phyloP scores from a whole-genome alignment of 1,140 invertebrate species.

The Atta colombica region DNA sequence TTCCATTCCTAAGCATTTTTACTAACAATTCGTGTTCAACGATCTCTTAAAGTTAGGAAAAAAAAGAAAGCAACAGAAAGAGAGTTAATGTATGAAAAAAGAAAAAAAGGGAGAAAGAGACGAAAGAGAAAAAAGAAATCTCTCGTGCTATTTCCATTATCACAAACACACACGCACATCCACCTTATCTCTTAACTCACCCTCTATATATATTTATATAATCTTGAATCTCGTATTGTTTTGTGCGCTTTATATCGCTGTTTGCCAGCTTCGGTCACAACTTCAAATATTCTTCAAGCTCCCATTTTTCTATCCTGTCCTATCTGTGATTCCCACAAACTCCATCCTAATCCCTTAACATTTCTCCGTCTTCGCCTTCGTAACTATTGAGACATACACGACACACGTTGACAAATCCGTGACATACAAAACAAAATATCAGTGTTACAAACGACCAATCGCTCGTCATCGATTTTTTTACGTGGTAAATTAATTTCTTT shows the following conservation, averaged over 20 bases:
- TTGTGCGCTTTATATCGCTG: constrained; percentile 80
- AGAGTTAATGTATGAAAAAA: constrained; percentile 33
- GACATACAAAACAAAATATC: neutral
- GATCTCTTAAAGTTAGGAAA: constrained; percentile 34
- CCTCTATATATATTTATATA: constrained; percentile 63
- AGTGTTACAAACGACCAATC: neutral
- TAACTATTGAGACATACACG: constrained; percentile 40
- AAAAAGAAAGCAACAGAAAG: constrained; percentile 42
- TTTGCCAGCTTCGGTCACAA: constrained; percentile 81
- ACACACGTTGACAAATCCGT: neutral
- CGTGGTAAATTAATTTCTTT: constrained; percentile 8
- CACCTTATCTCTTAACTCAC: constrained; percentile 66
- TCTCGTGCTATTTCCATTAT: constrained; percentile 64
- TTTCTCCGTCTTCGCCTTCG: neutral
- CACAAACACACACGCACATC: constrained; percentile 62
- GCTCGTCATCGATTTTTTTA: constrained; percentile 15
- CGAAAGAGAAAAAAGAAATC: constrained; percentile 58
- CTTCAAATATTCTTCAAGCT: constrained; percentile 74
- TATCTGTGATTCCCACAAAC: neutral
- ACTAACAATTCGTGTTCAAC: constrained; percentile 52
- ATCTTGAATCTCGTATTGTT: constrained; percentile 76
- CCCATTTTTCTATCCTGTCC: constrained; percentile 19
- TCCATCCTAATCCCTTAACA: constrained; percentile 4
- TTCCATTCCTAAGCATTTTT: constrained; percentile 29
- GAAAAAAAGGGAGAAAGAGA: constrained; percentile 45